Evolutionary conservation across 37 sponge, comb jelly and placozoan species (phyloP).

Genomic region (Ianthella basta): DNA sequence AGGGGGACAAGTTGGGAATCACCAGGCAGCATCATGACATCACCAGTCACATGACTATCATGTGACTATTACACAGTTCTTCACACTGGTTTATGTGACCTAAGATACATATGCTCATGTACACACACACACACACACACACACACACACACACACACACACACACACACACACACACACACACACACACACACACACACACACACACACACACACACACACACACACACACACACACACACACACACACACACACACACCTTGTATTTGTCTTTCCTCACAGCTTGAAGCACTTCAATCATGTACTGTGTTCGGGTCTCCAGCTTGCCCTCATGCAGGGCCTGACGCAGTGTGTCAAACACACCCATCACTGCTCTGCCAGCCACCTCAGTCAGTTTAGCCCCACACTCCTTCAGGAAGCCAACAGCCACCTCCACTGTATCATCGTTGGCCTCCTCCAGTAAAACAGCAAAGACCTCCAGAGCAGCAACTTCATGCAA

Average conservation of each 20-base stretch:
- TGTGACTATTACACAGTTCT: neutral
- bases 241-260: slow-evolving; percentile 25
- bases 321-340: slow-evolving; percentile 88
- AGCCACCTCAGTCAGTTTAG: slow-evolving; percentile 75
- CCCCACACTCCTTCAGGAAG: slow-evolving; percentile 90
- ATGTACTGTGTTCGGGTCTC: slow-evolving; percentile 91
- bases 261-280: slow-evolving; percentile 94
- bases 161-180: neutral
- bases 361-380: slow-evolving; percentile 84
- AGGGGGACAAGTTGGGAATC: neutral
- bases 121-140: neutral
- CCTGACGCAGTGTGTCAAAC: slow-evolving; percentile 84
- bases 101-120: too few species aligned
- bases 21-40: neutral
- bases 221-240: neutral
- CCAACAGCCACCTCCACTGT: slow-evolving; percentile 95
- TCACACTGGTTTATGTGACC: neutral
- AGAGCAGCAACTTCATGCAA: slow-evolving; percentile 91
- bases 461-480: slow-evolving; percentile 88
- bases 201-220: neutral
- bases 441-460: slow-evolving; percentile 94
- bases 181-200: neutral
- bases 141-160: slow-evolving; percentile 1
- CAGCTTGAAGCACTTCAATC: slow-evolving; percentile 94
- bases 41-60: neutral